Evolutionary conservation across 2,797 vertebrate species (phyloP).

Genomic region (Aviceda leuphotes): DNA sequence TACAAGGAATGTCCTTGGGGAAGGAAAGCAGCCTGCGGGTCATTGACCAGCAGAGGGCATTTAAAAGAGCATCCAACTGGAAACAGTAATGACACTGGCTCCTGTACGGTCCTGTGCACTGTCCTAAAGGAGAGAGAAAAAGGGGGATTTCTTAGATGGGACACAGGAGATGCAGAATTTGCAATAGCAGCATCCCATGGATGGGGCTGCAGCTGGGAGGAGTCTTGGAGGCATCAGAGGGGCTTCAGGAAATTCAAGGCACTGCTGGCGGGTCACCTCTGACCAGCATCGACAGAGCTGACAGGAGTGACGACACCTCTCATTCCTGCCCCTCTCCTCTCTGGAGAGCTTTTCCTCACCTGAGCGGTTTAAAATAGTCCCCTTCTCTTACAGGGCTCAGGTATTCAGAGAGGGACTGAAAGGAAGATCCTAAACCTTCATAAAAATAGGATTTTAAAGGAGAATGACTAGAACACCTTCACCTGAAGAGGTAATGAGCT

Average conservation of each 20-base stretch:
- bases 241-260: neutral
- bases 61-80: neutral
- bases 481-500: neutral
- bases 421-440: neutral
- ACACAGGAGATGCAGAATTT: neutral
- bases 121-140: neutral
- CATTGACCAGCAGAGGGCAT: neutral
- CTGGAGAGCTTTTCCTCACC: neutral
- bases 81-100: fast-evolving
- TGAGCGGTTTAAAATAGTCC: neutral
- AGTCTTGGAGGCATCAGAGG: fast-evolving
- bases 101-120: fast-evolving
- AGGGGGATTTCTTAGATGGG: neutral
- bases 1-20: neutral
- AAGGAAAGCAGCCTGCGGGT: neutral
- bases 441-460: neutral
- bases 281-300: neutral
- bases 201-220: neutral
- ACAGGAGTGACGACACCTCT: too few species aligned
- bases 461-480: neutral
- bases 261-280: neutral
- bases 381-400: neutral
- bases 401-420: neutral
- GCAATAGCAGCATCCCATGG: neutral
- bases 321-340: neutral